Evolutionary conservation across 2,888 invertebrate species (phyloP), one percentile per base, ranked within the genome.

Genomic region (Steromphala cineraria): DNA sequence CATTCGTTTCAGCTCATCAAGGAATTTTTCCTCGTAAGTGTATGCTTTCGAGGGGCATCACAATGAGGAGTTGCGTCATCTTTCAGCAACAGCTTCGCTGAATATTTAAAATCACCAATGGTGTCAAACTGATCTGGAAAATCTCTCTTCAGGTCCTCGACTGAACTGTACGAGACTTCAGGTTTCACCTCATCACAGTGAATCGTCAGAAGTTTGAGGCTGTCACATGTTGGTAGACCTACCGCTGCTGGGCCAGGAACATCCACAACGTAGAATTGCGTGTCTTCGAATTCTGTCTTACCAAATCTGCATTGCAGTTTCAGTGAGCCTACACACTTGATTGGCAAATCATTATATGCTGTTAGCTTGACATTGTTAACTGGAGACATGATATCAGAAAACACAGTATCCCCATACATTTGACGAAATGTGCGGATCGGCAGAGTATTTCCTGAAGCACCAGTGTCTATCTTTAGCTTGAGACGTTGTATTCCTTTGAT

Each of bases 191-290:
- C 24, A 15, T 75, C 53, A 40, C 79, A 79, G 24, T 83, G 17
- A 10, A 83, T 75, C n/a, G 79, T 79, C 3, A 84, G 75, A 19
- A 82, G 76, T n/a, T 52, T n/a, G 1, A 81, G 28, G 8, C 24
- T 17, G 10, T 78, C 67, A 53, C 83, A 78, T 24, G 83, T 77
- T 1, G 62, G 78, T 8, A 84, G 55, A 28, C 84, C 81, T 36
- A 84, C 71, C 28, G 83, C 71, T 7, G 79, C 78, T 15, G 84
- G 78, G 8, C 83, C 78, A 21, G 53, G 28, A 13, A 81, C 79
- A 53, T 84, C 81, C 0, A 81, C 80, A 2, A 83, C 78, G 53
- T 81, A 84, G 80, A 84, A 84, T 2, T 24, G 46, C 1, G 75
- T 74, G 15, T 62, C 67, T 24, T 40, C 17, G 24, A 53, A 80